Percentiles rank a stretch among this genome's conserved stretches.
phyloP scores from a whole-genome alignment of 2,888 invertebrate species.

The Ametastegia equiseti region DNA sequence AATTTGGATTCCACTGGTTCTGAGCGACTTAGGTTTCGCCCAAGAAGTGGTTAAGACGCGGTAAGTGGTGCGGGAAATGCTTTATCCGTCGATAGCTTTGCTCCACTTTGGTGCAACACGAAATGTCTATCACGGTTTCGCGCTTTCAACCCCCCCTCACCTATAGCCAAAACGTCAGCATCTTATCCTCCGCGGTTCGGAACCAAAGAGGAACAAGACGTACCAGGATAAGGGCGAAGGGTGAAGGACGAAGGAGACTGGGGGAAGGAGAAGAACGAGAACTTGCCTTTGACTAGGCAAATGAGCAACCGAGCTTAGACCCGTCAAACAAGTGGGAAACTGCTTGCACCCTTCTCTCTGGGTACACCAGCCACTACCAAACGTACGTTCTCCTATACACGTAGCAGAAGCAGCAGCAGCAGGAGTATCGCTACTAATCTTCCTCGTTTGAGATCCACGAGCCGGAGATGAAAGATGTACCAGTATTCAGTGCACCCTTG shows the following conservation, averaged over 20 bases:
- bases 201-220: conserved; percentile 2
- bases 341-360: conserved; percentile 49
- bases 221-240: neutral
- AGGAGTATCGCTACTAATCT: conserved; percentile 46
- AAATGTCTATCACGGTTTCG: conserved; percentile 18
- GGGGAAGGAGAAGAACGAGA: neutral
- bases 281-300: conserved; percentile 61
- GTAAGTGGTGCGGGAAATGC: conserved; percentile 37
- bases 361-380: conserved; percentile 36
- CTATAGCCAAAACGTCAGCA: conserved; percentile 49
- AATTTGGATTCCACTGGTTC: too few species aligned
- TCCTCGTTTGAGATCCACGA: conserved; percentile 40
- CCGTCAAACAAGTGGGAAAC: conserved; percentile 57
- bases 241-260: neutral
- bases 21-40: conserved; percentile 3
- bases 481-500: neutral
- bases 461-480: conserved; percentile 60
- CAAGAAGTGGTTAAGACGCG: conserved; percentile 27
- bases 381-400: conserved; percentile 32
- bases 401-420: too few species aligned
- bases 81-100: conserved; percentile 29
- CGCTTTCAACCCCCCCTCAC: neutral
- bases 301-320: conserved; percentile 55
- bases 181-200: conserved; percentile 28
- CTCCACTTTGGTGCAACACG: conserved; percentile 31